phyloP scores from a whole-genome alignment of 1,140 invertebrate species.

The Euwallacea fornicatus region DNA sequence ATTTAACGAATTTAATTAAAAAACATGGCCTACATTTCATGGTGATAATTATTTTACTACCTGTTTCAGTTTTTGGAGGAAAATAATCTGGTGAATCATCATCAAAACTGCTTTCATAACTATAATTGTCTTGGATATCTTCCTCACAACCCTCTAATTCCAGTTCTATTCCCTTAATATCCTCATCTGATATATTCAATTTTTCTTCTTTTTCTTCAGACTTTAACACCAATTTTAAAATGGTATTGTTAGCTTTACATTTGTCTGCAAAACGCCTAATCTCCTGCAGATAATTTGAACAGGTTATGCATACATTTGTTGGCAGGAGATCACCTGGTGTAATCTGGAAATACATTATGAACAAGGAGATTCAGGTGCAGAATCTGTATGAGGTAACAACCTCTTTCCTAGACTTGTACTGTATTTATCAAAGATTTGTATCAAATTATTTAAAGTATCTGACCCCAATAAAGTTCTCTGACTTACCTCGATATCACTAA shows the following conservation, averaged over 20 bases:
- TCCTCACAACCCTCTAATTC: conserved; percentile 14
- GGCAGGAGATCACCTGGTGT: conserved; percentile 25
- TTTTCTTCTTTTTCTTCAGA: conserved; percentile 25
- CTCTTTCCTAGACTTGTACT: not conserved
- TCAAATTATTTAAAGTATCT: not conserved
- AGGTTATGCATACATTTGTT: conserved; percentile 34
- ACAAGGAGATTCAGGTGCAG: not conserved
- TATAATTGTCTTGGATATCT: conserved; percentile 7
- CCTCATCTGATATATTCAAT: conserved; percentile 15
- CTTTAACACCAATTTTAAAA: conserved; percentile 28
- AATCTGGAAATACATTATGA: conserved; percentile 27
- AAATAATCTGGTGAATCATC: conserved; percentile 25
- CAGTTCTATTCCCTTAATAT: conserved; percentile 13
- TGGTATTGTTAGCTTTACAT: conserved; percentile 34
- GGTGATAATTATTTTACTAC: not conserved
- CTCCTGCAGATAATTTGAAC: conserved; percentile 33
- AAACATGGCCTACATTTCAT: not conserved
- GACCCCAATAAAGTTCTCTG: too few relatives aligned
- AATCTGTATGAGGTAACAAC: not conserved
- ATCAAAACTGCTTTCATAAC: conserved; percentile 24
- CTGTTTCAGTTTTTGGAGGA: conserved; percentile 6
- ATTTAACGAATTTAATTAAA: not conserved
- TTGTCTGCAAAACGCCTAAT: conserved; percentile 33
- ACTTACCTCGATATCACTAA: conserved; percentile 37
- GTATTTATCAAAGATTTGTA: not conserved